Evolutionary conservation across 1,140 invertebrate genomes (phyloP), one percentile per base, ranked within the genome.

Genomic region (Cydia splendana): DNA sequence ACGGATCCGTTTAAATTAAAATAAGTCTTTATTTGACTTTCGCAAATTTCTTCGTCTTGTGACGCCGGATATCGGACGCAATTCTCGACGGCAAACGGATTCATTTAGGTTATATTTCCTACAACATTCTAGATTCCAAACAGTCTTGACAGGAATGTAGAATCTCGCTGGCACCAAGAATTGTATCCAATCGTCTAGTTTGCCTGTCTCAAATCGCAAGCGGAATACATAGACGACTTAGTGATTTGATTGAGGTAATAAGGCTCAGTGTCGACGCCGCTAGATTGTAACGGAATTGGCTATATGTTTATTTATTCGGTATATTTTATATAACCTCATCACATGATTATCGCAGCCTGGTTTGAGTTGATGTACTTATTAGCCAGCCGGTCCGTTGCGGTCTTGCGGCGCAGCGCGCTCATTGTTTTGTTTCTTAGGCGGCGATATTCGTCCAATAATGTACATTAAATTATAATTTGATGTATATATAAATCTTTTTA

Each of bases 401-500:
- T 69, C 67, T 67, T 15, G 67, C 67, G 18, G 67, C 34, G 67
- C 65, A 38, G 65, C 34, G 34, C 67, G 6, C 34, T 10, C 67
- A 38, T 69, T 69, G 24, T 71, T 69, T 71, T 71, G 67, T 71
- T 71, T 71, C 67, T 15, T 71, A 71, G 67, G 67, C 67, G 67
- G 38, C 67, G 67, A 71, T 71, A 71, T 71, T 71, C 67, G 67
- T 71, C 67, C 67, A 71, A 71, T 71, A 71, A 28, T 85, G 84
- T 87, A 89, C 85, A 88, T 88, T 90, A 87, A 87, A 90, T 90
- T 90, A 89, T 90, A 87, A 89, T 90, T 91, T 85, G 81, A 83
- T 88, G 85, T 90, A 88, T 84, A 90, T 88, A 90, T 79, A 87
- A 86, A 77, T 77, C 48, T 67, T 82, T 81, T 84, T 84, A 85